phyloP scores from a whole-genome alignment of 1,140 invertebrate species.

The Ceratoteleas bidentatus region DNA sequence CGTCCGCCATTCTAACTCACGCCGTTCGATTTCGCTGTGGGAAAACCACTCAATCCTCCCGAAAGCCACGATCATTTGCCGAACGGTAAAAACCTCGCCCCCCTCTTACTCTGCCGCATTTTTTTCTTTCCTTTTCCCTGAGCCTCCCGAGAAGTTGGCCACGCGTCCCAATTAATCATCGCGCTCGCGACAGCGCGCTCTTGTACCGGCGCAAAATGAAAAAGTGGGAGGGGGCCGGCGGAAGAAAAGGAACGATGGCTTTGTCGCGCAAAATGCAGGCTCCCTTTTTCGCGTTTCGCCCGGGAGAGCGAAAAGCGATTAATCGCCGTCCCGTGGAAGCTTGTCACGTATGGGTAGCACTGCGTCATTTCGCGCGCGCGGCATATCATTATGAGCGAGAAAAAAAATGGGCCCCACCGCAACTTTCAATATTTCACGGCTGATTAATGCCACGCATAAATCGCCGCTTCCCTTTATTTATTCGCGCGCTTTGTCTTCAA shows the following conservation, averaged over 20 bases:
- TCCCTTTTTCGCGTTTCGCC: slow-evolving; percentile 60
- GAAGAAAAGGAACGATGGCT: slow-evolving; percentile 42
- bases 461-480: slow-evolving; percentile 56
- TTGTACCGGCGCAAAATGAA: slow-evolving; percentile 35
- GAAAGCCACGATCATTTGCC: background rate
- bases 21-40: background rate
- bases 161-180: slow-evolving; percentile 66
- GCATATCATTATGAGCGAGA: slow-evolving; percentile 58
- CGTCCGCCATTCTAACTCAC: slow-evolving; percentile 33
- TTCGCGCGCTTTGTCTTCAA: slow-evolving; percentile 59
- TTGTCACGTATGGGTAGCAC: slow-evolving; percentile 64
- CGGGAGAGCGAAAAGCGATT: slow-evolving; percentile 56
- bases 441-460: slow-evolving; percentile 59
- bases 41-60: background rate
- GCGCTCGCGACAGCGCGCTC: slow-evolving; percentile 53
- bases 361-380: slow-evolving; percentile 61
- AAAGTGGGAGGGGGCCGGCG: slow-evolving; percentile 15
- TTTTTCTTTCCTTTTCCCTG: background rate
- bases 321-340: slow-evolving; percentile 63
- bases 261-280: slow-evolving; percentile 58
- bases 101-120: background rate
- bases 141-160: slow-evolving; percentile 33
- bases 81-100: background rate
- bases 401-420: slow-evolving; percentile 41
- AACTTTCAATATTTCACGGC: slow-evolving; percentile 63